Evolutionary conservation across 1,140 invertebrate species (phyloP), one percentile per base, ranked within the genome.

Genomic region (Saxidomus purpurata): DNA sequence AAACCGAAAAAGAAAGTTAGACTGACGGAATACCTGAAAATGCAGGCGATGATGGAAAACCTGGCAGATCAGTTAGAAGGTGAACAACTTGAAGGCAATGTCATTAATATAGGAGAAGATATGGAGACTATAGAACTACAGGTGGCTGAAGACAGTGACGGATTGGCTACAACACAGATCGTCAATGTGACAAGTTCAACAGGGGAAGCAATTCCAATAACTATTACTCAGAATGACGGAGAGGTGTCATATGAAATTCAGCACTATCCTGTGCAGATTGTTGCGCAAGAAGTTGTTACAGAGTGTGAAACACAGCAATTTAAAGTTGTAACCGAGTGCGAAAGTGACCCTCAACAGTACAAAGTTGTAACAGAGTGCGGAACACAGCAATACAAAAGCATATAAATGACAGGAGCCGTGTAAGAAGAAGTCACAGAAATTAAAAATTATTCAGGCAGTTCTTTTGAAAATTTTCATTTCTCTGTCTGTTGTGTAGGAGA

Each of bases 1-100:
- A 90, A 90, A 15, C 92, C 93, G 22, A 89, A 77, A 6, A 92
- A 89, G 36, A 92, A 91, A 77, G 8, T 84, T 34, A 52, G 80
- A 77, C 31, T 89, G 17, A 83, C 87, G 31, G 87, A 89, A 47
- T 89, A 89, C 40, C 49, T 83, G 8, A 84, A 89, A 76, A 71
- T 71, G 36, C 47, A 71, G 22, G 43, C 4, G n/a, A 34, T 69
- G 43, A 40, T 52, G 25, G 47, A 79, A 36, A 79, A 34, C 25
- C 13, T 49, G 8, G 36, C 63, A 63, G 55, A n/a, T 43, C 49
- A 81, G 31, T 15, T 85, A 43, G n/a, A 31, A 28, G 49, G 31
- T 11, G 59, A 77, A 38, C 71, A 49, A 47, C 22, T 40, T 6
- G 86, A 69, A 22, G 19, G 25, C 2, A 25, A 61, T 31, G 43